Evolutionary conservation across 2,797 vertebrate species (phyloP).

Genomic region (Nyctibius grandis): DNA sequence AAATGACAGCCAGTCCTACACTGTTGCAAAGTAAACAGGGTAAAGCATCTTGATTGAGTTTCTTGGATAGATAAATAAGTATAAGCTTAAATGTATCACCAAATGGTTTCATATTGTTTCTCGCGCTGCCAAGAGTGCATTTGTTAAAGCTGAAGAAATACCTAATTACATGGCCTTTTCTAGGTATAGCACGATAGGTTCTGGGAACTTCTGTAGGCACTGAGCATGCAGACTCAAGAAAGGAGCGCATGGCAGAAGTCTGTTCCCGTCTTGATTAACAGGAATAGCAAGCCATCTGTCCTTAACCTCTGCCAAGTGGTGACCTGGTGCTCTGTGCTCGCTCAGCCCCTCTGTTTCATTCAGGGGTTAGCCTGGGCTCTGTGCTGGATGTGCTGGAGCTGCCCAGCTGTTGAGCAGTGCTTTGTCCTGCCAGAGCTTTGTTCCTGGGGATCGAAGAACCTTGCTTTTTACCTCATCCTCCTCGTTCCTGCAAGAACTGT

Average conservation of each 20-base stretch:
- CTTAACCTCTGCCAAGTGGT: neutral
- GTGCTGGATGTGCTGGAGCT: neutral
- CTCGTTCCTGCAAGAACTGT: neutral
- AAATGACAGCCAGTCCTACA: neutral
- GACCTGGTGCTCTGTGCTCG: neutral
- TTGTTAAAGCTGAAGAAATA: neutral
- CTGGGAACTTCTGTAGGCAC: neutral
- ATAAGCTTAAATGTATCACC: neutral
- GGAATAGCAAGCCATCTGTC: neutral
- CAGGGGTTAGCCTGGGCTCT: neutral
- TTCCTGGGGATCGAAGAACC: neutral
- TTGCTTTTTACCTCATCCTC: neutral
- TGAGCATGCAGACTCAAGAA: neutral
- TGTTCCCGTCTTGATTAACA: neutral
- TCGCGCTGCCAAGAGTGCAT: neutral
- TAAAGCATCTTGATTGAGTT: neutral
- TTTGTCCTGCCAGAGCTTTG: neutral
- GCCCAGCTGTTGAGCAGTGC: neutral
- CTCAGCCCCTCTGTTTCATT: neutral
- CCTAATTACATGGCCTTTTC: neutral
- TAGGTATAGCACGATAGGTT: neutral
- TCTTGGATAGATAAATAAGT: neutral
- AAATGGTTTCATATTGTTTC: neutral
- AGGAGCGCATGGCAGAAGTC: neutral
- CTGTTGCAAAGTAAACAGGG: neutral